Evolutionary conservation across 2,113 vertebrate genomes (phyloP).

Genomic region (Crotalus helleri): DNA sequence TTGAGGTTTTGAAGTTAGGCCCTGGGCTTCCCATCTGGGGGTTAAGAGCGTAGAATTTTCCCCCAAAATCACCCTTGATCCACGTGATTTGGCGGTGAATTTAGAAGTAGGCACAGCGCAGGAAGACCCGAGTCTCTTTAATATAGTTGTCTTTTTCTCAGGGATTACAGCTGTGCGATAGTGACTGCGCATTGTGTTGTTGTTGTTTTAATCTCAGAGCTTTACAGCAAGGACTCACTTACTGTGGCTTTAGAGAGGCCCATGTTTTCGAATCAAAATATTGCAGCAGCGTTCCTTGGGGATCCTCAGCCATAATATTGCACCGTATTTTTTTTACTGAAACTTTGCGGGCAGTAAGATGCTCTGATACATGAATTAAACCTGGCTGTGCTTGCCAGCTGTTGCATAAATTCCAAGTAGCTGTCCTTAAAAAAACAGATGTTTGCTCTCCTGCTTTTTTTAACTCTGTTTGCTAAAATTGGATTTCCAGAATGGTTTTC

Average conservation of each 20-base stretch:
- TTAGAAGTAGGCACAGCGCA: neutral
- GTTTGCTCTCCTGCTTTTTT: neutral
- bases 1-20: neutral
- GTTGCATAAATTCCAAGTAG: slow-evolving; percentile 19
- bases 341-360: neutral
- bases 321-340: slow-evolving; percentile 9
- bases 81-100: neutral
- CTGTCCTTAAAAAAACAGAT: slow-evolving; percentile 23
- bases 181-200: neutral
- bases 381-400: slow-evolving; percentile 46
- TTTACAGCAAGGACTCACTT: neutral
- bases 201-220: neutral
- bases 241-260: neutral
- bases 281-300: neutral
- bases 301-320: slow-evolving; percentile 1
- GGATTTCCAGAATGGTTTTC: too few relatives aligned
- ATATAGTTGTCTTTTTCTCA: neutral
- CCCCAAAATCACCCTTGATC: neutral
- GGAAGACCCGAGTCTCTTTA: too few relatives aligned
- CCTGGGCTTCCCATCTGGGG: neutral
- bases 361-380: slow-evolving; percentile 44
- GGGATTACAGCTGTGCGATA: neutral
- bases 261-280: neutral
- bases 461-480: too few relatives aligned
- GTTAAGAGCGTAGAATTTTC: neutral